A percentile compares a stretch with the other conserved stretches of the same genome.
Evolutionary conservation across 2,797 vertebrate genomes (phyloP).

Genomic region (Eutrigla gurnardus): DNA sequence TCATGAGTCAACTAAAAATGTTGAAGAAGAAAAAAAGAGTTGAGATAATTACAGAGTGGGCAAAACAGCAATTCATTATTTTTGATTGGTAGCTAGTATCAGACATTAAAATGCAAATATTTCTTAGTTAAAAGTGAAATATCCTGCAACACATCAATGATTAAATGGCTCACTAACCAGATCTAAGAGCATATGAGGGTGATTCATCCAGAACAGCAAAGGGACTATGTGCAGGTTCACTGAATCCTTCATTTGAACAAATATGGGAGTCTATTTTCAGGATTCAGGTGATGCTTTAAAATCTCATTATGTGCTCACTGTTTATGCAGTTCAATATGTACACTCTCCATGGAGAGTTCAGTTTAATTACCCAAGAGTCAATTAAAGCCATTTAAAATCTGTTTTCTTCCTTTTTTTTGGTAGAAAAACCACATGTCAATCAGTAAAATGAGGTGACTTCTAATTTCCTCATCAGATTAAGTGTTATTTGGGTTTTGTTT

Average conservation of each 20-base stretch:
- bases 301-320: constrained; percentile 60
- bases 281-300: constrained; percentile 64
- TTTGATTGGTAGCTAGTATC: constrained; percentile 6
- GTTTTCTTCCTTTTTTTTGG: constrained; percentile 5
- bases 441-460: constrained; percentile 42
- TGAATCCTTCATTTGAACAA: constrained; percentile 45
- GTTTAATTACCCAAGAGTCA: constrained; percentile 64
- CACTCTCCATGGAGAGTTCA: constrained; percentile 43
- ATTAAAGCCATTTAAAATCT: constrained; percentile 60
- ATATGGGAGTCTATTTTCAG: constrained; percentile 46
- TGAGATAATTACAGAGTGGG: neutral
- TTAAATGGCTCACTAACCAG: constrained; percentile 19
- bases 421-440: constrained; percentile 27
- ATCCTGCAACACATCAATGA: constrained; percentile 13
- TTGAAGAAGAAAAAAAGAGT: neutral
- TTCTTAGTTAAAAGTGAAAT: constrained; percentile 18
- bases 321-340: constrained; percentile 59
- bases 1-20: neutral
- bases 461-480: constrained; percentile 25
- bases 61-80: neutral
- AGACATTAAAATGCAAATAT: neutral
- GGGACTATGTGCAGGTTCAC: constrained; percentile 35
- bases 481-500: constrained; percentile 24
- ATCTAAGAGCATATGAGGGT: constrained; percentile 19
- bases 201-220: constrained; percentile 34